Evolutionary conservation across 35 echinoderm and acorn worm species (phyloP).

Genomic region (Acanthaster planci): DNA sequence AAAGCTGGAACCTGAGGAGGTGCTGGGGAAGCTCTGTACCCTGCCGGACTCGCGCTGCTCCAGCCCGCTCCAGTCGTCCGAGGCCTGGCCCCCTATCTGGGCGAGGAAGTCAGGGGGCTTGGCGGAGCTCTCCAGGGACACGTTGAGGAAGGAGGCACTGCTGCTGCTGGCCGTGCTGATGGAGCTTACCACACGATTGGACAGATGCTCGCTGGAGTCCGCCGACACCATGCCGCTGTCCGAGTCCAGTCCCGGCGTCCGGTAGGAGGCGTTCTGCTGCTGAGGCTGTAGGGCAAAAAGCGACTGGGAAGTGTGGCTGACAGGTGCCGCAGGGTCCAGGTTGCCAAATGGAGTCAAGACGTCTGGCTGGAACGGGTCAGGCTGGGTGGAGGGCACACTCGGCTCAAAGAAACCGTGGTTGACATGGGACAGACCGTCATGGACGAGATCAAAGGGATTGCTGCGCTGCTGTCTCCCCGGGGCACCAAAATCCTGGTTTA

Average conservation of each 20-base stretch:
- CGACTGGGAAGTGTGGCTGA: constrained; percentile 10
- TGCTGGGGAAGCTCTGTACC: constrained; percentile 36
- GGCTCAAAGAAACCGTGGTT: constrained; percentile 58
- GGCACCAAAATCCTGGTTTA: not conserved
- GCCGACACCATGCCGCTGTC: constrained; percentile 67
- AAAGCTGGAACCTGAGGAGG: constrained; percentile 34
- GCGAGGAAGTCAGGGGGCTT: constrained; percentile 23
- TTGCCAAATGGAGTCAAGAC: constrained; percentile 26
- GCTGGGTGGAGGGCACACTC: not conserved
- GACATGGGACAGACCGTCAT: constrained; percentile 49
- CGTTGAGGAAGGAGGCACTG: constrained; percentile 42
- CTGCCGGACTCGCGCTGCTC: constrained; percentile 3
- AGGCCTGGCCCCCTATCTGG: constrained; percentile 33
- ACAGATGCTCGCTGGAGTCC: constrained; percentile 53
- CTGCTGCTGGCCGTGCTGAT: constrained; percentile 51
- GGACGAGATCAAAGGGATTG: constrained; percentile 33
- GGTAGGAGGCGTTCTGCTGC: not conserved
- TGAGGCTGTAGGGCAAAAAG: constrained; percentile 4
- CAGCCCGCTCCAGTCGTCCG: constrained; percentile 33
- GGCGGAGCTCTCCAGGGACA: constrained; percentile 29
- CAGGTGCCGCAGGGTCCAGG: constrained; percentile 13
- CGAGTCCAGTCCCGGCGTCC: not conserved
- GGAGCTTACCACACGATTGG: constrained; percentile 37
- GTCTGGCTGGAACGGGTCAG: constrained; percentile 19
- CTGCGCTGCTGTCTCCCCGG: not conserved